Evolutionary conservation across 2,888 invertebrate genomes (phyloP), one percentile per base, ranked within the genome.

Genomic region (Amaurobius ferox): DNA sequence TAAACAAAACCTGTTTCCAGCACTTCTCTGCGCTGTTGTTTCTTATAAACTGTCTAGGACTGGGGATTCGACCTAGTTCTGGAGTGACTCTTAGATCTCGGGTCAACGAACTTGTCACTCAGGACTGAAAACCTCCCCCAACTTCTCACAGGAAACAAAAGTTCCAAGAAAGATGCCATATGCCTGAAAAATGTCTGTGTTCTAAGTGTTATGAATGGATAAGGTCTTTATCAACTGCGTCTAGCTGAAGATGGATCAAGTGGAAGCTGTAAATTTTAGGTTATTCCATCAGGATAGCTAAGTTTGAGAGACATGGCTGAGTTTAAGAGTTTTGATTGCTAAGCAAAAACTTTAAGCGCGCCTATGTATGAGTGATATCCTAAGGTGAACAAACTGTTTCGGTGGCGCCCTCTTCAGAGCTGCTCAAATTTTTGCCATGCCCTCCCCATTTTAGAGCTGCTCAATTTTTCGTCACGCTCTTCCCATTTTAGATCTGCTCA

Each of bases 21-120:
- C 19, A 66, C 6, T 13, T n/a, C 0, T 28, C 28, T 19, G 7
- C 55, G 23, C 66, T 55, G 48, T 77, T 67, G 30, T 71, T 48
- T 64, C 35, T 39, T 44, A 28, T 70, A 39, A 39, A 70, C 79
- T 55, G 71, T 64, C 73, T 73, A 80, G 73, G 35, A 67, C 35
- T 66, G 70, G 26, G 40, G 40, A 40, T 29, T 55, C 81, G 81
- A 83, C 81, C 81, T 81, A 81, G 76, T 76, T 81, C 44, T 71
- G 30, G 19, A 29, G 72, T 72, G 67, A 35, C 68, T 68, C 66
- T 71, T 40, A 7, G 40, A 13, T 23, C 72, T 35, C 48, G 26
- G 81, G 81, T 81, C 81, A 81, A 76, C 76, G 81, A 74, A 81
- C 81, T 81, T 81, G 81, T 81, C 81, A 81, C 81, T 81, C 76